These are phyloP conservation scores for Carterocephalus palaemon DNA, from an alignment of 2,888 invertebrate genomes.

Conservation along the genomic window DNA sequence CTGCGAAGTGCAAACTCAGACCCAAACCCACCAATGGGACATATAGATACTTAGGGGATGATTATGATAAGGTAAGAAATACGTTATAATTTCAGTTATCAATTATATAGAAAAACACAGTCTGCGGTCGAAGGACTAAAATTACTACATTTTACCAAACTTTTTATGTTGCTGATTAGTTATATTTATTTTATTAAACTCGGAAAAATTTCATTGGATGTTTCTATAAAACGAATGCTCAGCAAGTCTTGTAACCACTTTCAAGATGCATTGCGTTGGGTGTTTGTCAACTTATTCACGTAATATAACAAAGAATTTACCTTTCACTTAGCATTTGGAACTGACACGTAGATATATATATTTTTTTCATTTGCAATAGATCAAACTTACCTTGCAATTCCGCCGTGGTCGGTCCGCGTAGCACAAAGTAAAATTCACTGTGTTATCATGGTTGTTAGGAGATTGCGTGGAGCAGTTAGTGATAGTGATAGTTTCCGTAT, in stretches of 20 bases:
- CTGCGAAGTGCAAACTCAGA: too few species aligned
- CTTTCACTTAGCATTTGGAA: conserved; percentile 73
- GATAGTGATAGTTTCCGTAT: conserved; percentile 61
- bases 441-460: conserved; percentile 51
- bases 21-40: too few species aligned
- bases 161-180: too few species aligned
- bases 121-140: too few species aligned
- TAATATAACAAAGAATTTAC: conserved; percentile 71
- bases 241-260: conserved; percentile 22
- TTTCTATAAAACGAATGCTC: conserved; percentile 4
- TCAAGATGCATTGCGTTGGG: conserved; percentile 38
- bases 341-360: conserved; percentile 74
- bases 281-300: conserved; percentile 49
- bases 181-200: not conserved
- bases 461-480: conserved; percentile 43
- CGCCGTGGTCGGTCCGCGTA: conserved; percentile 44
- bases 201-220: too few species aligned
- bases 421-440: conserved; percentile 56
- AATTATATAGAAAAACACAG: too few species aligned
- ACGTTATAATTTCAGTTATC: too few species aligned
- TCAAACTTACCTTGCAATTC: conserved; percentile 55
- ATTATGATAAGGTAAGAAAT: too few species aligned
- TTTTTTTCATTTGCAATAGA: conserved; percentile 53
- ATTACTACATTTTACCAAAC: too few species aligned
- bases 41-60: too few species aligned